phyloP scores from a whole-genome alignment of 2,888 invertebrate genomes.

The Orchesellides sinensis region DNA sequence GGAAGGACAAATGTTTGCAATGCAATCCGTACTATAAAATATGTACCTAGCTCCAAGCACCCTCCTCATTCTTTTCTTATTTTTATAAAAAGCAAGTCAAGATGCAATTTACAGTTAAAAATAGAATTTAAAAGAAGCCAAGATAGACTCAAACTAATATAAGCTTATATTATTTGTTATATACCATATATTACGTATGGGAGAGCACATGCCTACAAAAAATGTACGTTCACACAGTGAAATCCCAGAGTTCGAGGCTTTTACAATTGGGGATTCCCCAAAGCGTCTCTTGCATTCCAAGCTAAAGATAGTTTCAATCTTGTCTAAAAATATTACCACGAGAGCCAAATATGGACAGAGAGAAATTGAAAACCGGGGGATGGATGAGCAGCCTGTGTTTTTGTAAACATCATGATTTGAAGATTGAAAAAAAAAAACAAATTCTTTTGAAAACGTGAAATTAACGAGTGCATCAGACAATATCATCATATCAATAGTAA shows the following conservation, averaged over 20 bases:
- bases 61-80: neutral
- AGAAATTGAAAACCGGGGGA: slow-evolving; percentile 33
- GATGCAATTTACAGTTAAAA: slow-evolving; percentile 61
- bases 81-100: slow-evolving; percentile 26
- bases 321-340: slow-evolving; percentile 68
- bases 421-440: slow-evolving; percentile 18
- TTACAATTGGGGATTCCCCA: slow-evolving; percentile 64
- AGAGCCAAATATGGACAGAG: slow-evolving; percentile 56
- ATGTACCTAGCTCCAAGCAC: no score
- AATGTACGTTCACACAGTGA: neutral
- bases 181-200: neutral
- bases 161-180: neutral
- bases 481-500: no score
- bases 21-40: no score
- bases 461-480: no score
- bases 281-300: slow-evolving; percentile 54
- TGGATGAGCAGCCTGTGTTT: slow-evolving; percentile 28
- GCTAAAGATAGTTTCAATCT: slow-evolving; percentile 69
- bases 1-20: slow-evolving; percentile 38
- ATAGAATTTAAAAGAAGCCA: slow-evolving; percentile 21
- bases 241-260: slow-evolving; percentile 23
- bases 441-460: slow-evolving; percentile 27
- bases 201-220: slow-evolving; percentile 3
- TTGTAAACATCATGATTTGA: slow-evolving; percentile 25
- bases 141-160: neutral